Evolutionary conservation across 1,140 invertebrate genomes (phyloP).

Genomic region (Aradophagus sp.): DNA sequence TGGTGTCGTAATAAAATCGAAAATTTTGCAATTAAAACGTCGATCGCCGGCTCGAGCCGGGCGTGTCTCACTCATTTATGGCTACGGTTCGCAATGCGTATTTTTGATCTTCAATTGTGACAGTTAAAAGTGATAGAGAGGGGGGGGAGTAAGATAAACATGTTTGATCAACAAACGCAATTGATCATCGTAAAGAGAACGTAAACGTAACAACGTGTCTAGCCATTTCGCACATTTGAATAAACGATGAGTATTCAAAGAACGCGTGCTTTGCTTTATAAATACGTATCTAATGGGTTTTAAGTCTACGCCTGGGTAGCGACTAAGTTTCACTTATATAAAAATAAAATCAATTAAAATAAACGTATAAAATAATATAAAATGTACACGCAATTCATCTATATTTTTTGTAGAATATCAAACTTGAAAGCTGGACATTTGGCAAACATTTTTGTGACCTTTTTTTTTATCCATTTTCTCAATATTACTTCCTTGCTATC

Average conservation of each 20-base stretch:
- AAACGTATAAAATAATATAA: slow-evolving; percentile 70
- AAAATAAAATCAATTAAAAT: slow-evolving; percentile 67
- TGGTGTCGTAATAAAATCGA: slow-evolving; percentile 9
- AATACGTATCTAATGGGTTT: slow-evolving; percentile 42
- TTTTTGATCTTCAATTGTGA: slow-evolving; percentile 29
- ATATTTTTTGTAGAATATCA: slow-evolving; percentile 33
- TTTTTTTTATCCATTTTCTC: too few relatives aligned
- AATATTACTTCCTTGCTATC: background rate
- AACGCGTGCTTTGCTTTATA: slow-evolving; percentile 50
- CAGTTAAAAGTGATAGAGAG: slow-evolving; percentile 12
- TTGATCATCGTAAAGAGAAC: slow-evolving; percentile 10
- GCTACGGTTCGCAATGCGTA: slow-evolving; percentile 24
- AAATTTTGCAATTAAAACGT: too few relatives aligned
- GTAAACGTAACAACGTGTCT: slow-evolving; percentile 60
- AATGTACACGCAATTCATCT: slow-evolving; percentile 60
- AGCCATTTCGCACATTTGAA: slow-evolving; percentile 52
- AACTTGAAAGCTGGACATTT: slow-evolving; percentile 51
- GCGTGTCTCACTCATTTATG: slow-evolving; percentile 35
- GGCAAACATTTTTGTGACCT: too few relatives aligned
- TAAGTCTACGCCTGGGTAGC: slow-evolving; percentile 51
- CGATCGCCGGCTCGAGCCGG: background rate
- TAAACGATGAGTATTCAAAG: slow-evolving; percentile 49
- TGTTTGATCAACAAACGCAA: slow-evolving; percentile 18
- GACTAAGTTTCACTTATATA: slow-evolving; percentile 63
- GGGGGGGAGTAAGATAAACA: too few relatives aligned